Conservation (phyloP, 2,797 vertebrate species). For the Hemitrygon akajei region DNA sequence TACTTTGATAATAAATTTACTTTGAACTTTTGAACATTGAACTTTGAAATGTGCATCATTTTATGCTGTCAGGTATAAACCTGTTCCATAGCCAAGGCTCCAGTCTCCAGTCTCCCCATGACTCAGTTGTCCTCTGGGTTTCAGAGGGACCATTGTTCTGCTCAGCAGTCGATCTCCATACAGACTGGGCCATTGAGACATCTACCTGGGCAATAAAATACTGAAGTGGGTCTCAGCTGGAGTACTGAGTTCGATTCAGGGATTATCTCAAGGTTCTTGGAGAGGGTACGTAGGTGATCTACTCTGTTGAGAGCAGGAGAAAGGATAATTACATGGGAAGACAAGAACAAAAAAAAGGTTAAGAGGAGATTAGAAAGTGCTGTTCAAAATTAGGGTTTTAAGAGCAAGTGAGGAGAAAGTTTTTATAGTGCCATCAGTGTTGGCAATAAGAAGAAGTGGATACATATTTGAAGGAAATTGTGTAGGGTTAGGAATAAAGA, state of each 20-base stretch:
- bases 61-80: not conserved
- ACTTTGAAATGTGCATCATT: not conserved
- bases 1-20: no score
- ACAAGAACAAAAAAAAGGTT: not conserved
- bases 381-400: not conserved
- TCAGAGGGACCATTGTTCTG: not conserved
- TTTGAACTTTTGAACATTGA: no score
- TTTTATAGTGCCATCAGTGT: not conserved
- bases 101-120: not conserved
- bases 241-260: not conserved
- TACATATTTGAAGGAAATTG: not conserved
- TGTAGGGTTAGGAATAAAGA: not conserved
- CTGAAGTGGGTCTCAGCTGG: not conserved
- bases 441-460: not conserved
- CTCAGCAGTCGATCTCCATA: no score
- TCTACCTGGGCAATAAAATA: not conserved
- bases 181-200: not conserved
- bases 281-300: not conserved
- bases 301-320: not conserved
- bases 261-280: not conserved
- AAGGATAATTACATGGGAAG: not conserved
- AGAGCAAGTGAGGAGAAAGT: not conserved
- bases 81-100: not conserved
- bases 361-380: not conserved
- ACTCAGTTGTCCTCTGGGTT: not conserved